Evolutionary conservation across 2,113 vertebrate genomes (phyloP), one percentile per base, ranked within the genome.

Genomic region (Misgurnus anguillicaudatus): DNA sequence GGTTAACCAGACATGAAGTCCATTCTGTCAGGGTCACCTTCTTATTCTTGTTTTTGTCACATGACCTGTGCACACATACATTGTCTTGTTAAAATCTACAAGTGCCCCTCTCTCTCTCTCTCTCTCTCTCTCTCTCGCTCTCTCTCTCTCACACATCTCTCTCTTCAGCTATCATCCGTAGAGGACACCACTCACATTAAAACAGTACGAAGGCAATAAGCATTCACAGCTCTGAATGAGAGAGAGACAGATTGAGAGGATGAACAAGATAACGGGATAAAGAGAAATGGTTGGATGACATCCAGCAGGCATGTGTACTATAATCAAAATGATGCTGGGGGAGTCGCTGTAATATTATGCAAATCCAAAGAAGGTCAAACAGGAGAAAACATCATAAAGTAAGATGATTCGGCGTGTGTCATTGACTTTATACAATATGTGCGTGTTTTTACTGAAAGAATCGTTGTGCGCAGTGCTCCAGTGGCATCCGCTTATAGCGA

Each of bases 11-110:
- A 80, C 89, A 93, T 80, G 81, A 83, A 6, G 91, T 90, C 93
- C 92, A 90, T 83, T 93, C 93, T 64, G 38, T 82, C 87, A 92
- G 85, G 86, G 89, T 93, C 85, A 94, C 92, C 88, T 93, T 86
- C 82, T 86, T 91, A 89, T 91, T 93, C 66, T 80, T 87, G 86
- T 92, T 87, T 38, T 24, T 88, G 89, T 91, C 90, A 87, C 90
- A 92, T 88, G 91, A 90, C 89, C 92, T 88, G 51, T 10, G 36
- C n/a, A 65, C 68, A 41, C 66, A 82, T 39, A 66, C 68, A 66
- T 2, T 8, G 8, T n/a, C 7, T 51, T 61, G n/a, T 47, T 74
- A 41, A 62, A 62, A 62, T 62, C 39, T 62, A 75, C 58, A 75
- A 48, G 72, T 75, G 57, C 9, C 8, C n/a, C n/a, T n/a, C n/a